Evolutionary conservation across 2,888 invertebrate genomes (phyloP).

Genomic region (Eupithecia subumbrata): DNA sequence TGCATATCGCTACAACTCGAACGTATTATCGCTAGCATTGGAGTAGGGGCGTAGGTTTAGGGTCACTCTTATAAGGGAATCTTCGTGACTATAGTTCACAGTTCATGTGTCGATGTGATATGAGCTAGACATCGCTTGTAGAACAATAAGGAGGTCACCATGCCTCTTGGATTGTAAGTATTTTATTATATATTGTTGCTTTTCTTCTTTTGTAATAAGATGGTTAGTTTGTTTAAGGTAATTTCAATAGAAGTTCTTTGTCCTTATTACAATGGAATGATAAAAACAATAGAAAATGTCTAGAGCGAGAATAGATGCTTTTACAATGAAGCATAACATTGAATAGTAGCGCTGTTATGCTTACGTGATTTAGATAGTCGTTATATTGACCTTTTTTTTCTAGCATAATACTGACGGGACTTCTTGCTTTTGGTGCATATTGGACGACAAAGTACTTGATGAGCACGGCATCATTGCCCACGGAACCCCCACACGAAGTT

Average conservation of each 20-base stretch:
- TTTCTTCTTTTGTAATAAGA: not conserved
- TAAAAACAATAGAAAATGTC: not conserved
- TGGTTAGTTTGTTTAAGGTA: not conserved
- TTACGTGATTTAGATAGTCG: not conserved
- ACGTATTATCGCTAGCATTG: not conserved
- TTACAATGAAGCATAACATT: not conserved
- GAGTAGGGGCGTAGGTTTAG: not conserved
- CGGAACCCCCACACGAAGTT: not conserved
- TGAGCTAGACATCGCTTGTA: not conserved
- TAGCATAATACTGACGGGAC: constrained; percentile 69
- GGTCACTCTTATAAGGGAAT: constrained; percentile 1
- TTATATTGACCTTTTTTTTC: constrained; percentile 42
- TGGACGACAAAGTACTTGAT: constrained; percentile 62
- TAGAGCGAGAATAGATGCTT: not conserved
- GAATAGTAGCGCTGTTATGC: not conserved
- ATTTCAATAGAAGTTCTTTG: not conserved
- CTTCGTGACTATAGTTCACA: not conserved
- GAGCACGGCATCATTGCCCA: constrained; percentile 15
- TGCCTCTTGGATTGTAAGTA: constrained; percentile 36
- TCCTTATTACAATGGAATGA: not conserved
- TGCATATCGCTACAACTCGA: not conserved
- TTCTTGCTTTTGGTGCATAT: constrained; percentile 70
- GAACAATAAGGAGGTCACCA: constrained; percentile 7
- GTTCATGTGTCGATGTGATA: not conserved
- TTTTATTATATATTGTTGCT: not conserved